Base-by-base conservation (phyloP, 1,140 invertebrate species). In the Drosophila jambulina region DNA sequence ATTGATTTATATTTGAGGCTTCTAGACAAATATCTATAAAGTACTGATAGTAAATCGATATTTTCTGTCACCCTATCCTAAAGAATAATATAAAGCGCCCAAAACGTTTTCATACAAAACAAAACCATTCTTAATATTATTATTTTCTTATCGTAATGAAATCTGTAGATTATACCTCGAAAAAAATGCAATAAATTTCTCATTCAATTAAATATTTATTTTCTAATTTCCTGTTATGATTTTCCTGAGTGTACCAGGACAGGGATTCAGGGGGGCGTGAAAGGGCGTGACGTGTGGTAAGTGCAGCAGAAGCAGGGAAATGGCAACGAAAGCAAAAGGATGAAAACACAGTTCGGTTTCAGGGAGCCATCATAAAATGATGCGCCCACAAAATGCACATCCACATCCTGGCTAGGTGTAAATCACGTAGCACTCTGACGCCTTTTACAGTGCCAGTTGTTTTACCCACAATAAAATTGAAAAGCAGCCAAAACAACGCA, bases 401-500 rank as follows among this genome's bases (percentile, higher is more conserved):
- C 49, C 81, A 58, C 56, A 59, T 71, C 69, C 84, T 45, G 75
- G 51, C 84, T 80, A 87, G 84, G 84, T 87, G 84, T 87, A 87
- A 87, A 87, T 87, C 84, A 87, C 84, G 84, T 87, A 87, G 80
- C 80, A 86, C 83, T 88, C 80, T 78, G 74, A 80, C 80, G 80
- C 72, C 80, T 88, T 88, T 88, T 84, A 88, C 84, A 84, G 77
- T 87, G 87, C 60, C 65, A 77, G 77, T 83, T 87, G 72, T 83
- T 87, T 87, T 82, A 72, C 43, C 72, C 84, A 88, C 84, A 84
- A 87, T 87, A 87, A 87, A 87, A 87, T 87, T 87, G 84, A 87
- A 88, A 87, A 84, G 77, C 84, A 87, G 85, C 80, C 84, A 80
- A 83, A 83, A 87, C 74, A 74, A 72, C 62, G 42, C 72, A 63